Evolutionary conservation across 2,113 vertebrate genomes (phyloP).

Genomic region (Podiceps cristatus): DNA sequence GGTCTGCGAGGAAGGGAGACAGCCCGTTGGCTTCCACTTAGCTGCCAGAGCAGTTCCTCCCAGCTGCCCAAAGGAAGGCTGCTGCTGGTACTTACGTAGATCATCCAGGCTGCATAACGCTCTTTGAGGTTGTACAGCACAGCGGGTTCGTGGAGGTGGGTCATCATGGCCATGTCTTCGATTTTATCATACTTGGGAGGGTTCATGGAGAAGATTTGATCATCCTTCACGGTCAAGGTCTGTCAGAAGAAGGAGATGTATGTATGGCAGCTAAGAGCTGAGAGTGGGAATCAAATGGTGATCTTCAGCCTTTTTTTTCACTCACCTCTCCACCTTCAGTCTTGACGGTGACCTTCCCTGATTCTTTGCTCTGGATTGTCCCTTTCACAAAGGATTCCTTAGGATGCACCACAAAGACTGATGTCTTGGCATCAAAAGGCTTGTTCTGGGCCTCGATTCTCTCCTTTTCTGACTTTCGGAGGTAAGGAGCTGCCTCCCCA

Average conservation of each 20-base stretch:
- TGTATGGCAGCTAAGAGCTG: neutral
- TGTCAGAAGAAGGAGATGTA: no score
- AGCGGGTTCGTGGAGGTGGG: conserved; percentile 85
- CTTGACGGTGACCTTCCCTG: conserved; percentile 77
- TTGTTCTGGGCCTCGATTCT: conserved; percentile 85
- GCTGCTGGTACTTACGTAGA: conserved; percentile 75
- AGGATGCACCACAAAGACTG: conserved; percentile 73
- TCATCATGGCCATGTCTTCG: conserved; percentile 95
- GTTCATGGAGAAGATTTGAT: no score
- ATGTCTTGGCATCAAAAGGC: conserved; percentile 78
- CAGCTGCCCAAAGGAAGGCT: neutral
- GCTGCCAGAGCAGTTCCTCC: neutral
- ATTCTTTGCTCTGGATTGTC: conserved; percentile 63
- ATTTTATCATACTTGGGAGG: no score
- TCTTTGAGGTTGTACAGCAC: conserved; percentile 86
- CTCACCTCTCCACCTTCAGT: conserved; percentile 73
- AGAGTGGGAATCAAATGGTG: fast-evolving
- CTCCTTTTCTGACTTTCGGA: conserved; percentile 88
- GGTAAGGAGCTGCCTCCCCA: conserved; percentile 82
- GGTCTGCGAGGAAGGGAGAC: neutral
- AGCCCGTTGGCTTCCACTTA: neutral
- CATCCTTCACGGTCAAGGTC: no score
- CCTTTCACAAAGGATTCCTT: conserved; percentile 79
- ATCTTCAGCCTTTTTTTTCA: neutral
- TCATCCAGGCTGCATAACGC: conserved; percentile 83